These are phyloP conservation scores for Tethya wilhelma DNA, from an alignment of 37 sponge, comb jelly and placozoan genomes.

Conservation along the genomic window DNA sequence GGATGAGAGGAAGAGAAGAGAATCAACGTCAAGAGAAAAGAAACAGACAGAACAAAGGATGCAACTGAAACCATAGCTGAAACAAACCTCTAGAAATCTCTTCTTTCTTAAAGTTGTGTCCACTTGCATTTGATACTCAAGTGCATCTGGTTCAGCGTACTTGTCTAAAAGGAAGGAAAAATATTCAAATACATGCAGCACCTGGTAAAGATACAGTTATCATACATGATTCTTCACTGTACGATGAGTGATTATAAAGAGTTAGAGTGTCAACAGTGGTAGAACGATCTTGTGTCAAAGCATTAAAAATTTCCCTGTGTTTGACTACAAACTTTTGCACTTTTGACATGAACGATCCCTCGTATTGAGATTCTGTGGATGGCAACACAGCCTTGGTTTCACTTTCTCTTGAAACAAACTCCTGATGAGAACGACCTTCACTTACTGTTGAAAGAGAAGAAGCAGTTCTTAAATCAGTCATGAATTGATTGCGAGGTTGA, in stretches of 20 bases:
- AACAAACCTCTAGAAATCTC: slow-evolving; percentile 48
- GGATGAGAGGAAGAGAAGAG: no score
- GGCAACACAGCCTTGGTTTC: no score
- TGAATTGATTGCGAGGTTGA: no score
- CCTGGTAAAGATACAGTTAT: no score
- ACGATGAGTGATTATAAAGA: neutral
- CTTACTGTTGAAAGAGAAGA: no score
- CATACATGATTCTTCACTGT: no score
- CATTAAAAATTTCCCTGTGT: neutral
- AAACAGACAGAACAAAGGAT: neutral
- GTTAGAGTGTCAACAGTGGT: neutral
- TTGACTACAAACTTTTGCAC: neutral
- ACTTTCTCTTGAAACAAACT: no score
- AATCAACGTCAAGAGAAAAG: no score
- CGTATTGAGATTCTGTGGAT: no score
- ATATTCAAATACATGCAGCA: neutral
- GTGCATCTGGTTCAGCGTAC: slow-evolving; percentile 33
- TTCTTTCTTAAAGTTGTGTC: neutral
- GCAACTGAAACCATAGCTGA: neutral
- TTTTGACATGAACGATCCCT: neutral
- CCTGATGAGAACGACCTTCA: no score
- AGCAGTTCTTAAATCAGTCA: no score
- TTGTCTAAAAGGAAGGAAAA: slow-evolving; percentile 3
- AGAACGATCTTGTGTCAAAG: neutral
- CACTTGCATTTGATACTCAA: slow-evolving; percentile 61